phyloP scores from a whole-genome alignment of 2,797 vertebrate genomes.

The Danio aesculapii region DNA sequence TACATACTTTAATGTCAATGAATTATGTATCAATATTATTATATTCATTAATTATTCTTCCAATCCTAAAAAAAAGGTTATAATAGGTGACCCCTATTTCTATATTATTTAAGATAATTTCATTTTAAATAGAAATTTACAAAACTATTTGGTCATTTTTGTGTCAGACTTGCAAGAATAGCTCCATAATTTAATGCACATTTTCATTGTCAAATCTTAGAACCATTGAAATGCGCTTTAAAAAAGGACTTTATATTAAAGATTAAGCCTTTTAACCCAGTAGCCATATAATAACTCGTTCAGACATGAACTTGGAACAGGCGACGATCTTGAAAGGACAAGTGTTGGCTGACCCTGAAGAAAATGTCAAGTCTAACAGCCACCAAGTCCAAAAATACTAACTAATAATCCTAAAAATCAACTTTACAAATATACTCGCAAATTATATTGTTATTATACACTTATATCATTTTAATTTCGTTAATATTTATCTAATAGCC shows the following conservation, averaged over 20 bases:
- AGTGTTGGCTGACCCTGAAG: background rate
- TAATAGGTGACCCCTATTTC: too few relatives aligned
- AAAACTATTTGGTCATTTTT: too few relatives aligned
- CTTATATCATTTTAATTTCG: too few relatives aligned
- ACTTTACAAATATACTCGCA: background rate
- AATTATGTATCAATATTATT: too few relatives aligned
- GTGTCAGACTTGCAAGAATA: background rate
- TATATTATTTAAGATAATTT: too few relatives aligned
- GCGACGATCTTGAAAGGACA: background rate
- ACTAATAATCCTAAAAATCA: background rate
- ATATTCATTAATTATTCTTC: too few relatives aligned
- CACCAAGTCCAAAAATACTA: background rate
- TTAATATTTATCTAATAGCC: too few relatives aligned
- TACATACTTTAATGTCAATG: too few relatives aligned
- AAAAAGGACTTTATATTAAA: background rate
- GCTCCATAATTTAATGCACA: background rate
- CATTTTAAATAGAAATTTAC: too few relatives aligned
- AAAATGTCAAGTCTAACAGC: slow-evolving; percentile 14
- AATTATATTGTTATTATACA: background rate
- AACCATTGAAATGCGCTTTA: background rate
- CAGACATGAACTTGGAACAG: background rate
- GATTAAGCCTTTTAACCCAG: background rate
- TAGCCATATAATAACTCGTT: background rate
- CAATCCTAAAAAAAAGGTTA: too few relatives aligned
- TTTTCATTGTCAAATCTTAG: background rate